Conservation (phyloP, 1,140 invertebrate species). For the Nasonia vitripennis region DNA sequence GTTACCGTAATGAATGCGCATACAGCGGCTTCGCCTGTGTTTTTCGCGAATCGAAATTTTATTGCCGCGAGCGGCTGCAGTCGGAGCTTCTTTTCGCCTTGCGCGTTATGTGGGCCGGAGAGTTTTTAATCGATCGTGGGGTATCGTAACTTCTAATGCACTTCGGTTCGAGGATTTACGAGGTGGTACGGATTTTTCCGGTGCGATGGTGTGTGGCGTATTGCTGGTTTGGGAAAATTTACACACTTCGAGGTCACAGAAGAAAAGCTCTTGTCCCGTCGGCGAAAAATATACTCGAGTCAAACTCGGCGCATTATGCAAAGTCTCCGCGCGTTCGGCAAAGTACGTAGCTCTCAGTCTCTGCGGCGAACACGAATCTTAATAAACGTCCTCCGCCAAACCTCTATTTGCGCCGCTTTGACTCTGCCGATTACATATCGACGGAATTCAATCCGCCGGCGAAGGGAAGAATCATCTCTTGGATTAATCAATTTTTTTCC, state of each 20-base stretch:
- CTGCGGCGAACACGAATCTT: background rate
- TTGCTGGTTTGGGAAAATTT: too few species aligned
- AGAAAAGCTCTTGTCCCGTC: too few species aligned
- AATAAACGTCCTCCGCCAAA: background rate
- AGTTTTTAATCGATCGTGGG: slow-evolving; percentile 2
- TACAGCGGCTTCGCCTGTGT: background rate
- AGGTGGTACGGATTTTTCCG: background rate
- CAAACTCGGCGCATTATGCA: background rate
- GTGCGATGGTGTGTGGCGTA: background rate
- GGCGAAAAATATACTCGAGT: background rate
- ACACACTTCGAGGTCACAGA: too few species aligned
- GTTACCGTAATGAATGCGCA: background rate
- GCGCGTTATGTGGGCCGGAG: background rate
- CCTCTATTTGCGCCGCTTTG: background rate
- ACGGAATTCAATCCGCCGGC: slow-evolving; percentile 16
- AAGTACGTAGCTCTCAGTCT: background rate
- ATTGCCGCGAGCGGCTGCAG: background rate
- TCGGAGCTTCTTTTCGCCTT: background rate
- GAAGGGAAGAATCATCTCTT: slow-evolving; percentile 9
- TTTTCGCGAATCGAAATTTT: slow-evolving; percentile 26
- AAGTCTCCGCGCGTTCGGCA: background rate
- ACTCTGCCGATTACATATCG: background rate
- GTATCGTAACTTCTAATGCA: slow-evolving; percentile 28
- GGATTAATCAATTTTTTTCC: slow-evolving; percentile 25
- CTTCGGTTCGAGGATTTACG: slow-evolving; percentile 8